These are phyloP conservation scores for Callyntrura sp. DNA, from an alignment of 2,888 invertebrate species.

Conservation along the genomic window DNA sequence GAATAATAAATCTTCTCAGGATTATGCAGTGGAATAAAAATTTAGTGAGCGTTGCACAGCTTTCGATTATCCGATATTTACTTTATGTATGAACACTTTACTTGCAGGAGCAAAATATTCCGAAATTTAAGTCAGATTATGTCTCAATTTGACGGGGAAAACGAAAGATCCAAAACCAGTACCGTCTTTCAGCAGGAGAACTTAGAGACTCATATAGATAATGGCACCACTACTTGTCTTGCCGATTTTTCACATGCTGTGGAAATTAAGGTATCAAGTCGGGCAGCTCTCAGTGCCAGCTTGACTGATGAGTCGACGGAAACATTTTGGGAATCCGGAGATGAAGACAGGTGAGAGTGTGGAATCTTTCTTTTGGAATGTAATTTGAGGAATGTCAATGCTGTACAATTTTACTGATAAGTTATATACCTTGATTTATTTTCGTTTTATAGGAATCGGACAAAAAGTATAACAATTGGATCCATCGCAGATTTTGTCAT, in stretches of 20 bases:
- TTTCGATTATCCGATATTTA: no score
- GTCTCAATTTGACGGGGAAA: conserved; percentile 95
- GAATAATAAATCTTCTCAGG: not conserved
- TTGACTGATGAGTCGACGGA: conserved; percentile 97
- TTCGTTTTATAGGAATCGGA: conserved; percentile 90
- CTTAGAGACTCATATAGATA: conserved; percentile 53
- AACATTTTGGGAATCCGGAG: conserved; percentile 99
- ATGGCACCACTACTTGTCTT: conserved; percentile 78
- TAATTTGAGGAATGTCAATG: no score
- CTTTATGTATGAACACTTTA: conserved; percentile 84
- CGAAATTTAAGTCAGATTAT: conserved; percentile 98
- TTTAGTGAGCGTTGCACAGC: no score
- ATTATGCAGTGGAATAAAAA: no score
- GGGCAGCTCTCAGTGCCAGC: conserved; percentile 97
- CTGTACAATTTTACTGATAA: no score
- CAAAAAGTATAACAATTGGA: conserved; percentile 92
- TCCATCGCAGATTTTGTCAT: conserved; percentile 89
- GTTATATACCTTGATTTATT: not conserved
- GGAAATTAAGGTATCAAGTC: conserved; percentile 95
- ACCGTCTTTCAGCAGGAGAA: conserved; percentile 63
- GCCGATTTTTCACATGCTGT: conserved; percentile 90
- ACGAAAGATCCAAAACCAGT: conserved; percentile 85
- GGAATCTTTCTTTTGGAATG: no score
- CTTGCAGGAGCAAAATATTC: conserved; percentile 93
- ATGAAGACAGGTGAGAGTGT: conserved; percentile 90